These are phyloP conservation scores for Leucosticte australis DNA, from an alignment of 2,113 vertebrate species.

Conservation along the genomic window DNA sequence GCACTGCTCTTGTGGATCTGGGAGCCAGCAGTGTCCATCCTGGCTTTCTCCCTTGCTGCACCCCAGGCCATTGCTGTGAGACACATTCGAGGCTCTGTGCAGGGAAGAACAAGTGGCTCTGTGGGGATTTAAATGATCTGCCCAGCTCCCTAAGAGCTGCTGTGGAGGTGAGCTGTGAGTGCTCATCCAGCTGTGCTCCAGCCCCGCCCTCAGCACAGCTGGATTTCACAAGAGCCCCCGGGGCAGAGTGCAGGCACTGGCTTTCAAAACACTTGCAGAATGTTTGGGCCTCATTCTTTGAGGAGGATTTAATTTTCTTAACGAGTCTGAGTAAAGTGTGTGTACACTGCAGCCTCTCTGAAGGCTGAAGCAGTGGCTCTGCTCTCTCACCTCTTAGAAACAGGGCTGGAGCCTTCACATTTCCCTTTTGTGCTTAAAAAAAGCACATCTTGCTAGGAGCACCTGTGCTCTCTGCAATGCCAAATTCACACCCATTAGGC, in stretches of 20 bases:
- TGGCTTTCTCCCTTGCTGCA: no score
- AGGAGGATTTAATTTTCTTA: slow-evolving; percentile 23
- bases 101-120: background rate
- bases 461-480: background rate
- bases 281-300: background rate
- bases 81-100: background rate
- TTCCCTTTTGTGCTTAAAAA: background rate
- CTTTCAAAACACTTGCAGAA: background rate
- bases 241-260: background rate
- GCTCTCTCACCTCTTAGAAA: background rate
- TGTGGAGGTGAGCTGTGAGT: background rate
- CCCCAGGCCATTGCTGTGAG: no score
- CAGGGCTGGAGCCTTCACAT: background rate
- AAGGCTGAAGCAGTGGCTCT: background rate
- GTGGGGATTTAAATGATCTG: background rate
- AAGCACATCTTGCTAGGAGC: background rate
- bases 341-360: background rate
- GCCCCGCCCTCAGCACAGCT: background rate
- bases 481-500: background rate
- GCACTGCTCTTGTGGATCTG: no score
- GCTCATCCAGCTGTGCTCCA: background rate
- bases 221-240: background rate
- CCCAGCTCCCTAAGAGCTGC: background rate
- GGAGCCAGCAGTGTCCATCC: no score
- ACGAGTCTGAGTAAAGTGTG: slow-evolving; percentile 1